phyloP scores from a whole-genome alignment of 2,888 invertebrate genomes.

The Heliothis peltigera region DNA sequence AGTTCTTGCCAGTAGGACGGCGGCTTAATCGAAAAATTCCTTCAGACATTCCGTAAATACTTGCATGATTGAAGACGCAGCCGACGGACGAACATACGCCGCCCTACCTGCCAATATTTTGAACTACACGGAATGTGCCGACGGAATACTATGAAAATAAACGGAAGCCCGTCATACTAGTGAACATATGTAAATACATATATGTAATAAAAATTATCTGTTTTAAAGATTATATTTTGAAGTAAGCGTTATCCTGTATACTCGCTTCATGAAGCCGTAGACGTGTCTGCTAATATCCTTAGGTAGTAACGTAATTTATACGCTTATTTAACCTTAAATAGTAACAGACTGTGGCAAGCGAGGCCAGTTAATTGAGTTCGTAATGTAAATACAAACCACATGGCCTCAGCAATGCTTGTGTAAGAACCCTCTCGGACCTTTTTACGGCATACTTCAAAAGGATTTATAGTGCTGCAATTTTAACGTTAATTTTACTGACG shows the following conservation, averaged over 20 bases:
- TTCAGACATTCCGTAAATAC: slow-evolving; percentile 66
- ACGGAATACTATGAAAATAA: slow-evolving; percentile 37
- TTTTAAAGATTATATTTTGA: slow-evolving; percentile 11
- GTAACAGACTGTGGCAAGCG: slow-evolving; percentile 47
- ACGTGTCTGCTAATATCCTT: slow-evolving; percentile 17
- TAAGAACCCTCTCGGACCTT: slow-evolving; percentile 52
- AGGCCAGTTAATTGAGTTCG: slow-evolving; percentile 63
- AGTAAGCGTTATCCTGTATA: neutral
- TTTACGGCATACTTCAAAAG: slow-evolving; percentile 38
- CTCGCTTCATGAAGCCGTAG: slow-evolving; percentile 12
- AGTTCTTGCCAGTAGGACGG: slow-evolving; percentile 58
- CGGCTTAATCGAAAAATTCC: slow-evolving; percentile 79
- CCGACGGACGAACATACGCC: slow-evolving; percentile 47
- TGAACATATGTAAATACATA: neutral
- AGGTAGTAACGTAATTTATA: slow-evolving; percentile 24
- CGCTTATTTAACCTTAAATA: slow-evolving; percentile 52
- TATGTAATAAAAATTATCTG: slow-evolving; percentile 5
- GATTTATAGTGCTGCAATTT: slow-evolving; percentile 35
- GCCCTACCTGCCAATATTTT: slow-evolving; percentile 54
- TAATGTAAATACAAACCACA: slow-evolving; percentile 68
- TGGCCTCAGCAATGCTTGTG: slow-evolving; percentile 60
- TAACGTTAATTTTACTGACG: neutral
- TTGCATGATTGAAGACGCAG: slow-evolving; percentile 72
- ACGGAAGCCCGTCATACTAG: slow-evolving; percentile 21
- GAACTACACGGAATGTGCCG: slow-evolving; percentile 43